These are phyloP conservation scores for Yponomeuta evonymella DNA, from an alignment of 2,888 invertebrate species.

Conservation along the genomic window DNA sequence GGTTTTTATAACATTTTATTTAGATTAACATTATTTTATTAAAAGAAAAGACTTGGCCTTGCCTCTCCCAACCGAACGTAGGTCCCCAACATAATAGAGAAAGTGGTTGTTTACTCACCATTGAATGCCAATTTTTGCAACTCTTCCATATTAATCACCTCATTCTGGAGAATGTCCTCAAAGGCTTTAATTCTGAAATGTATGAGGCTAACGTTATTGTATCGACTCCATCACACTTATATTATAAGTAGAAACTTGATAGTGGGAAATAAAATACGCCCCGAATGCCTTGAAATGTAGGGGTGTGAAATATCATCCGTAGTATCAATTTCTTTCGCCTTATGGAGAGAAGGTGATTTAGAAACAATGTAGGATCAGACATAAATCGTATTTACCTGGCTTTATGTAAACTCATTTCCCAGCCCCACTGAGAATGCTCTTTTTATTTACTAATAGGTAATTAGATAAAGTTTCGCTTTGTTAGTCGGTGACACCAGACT, in stretches of 20 bases:
- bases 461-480: neutral
- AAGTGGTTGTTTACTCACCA: conserved; percentile 70
- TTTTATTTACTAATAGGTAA: neutral
- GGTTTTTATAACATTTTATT: no score
- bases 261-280: neutral
- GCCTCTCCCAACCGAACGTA: neutral
- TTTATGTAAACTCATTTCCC: conserved; percentile 56
- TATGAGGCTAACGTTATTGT: neutral
- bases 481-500: neutral
- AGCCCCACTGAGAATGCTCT: neutral
- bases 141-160: conserved; percentile 81
- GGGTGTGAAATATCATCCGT: neutral
- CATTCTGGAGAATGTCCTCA: conserved; percentile 81
- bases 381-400: conserved; percentile 43
- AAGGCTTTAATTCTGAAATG: conserved; percentile 73
- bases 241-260: neutral
- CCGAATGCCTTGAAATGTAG: neutral
- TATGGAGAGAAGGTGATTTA: neutral
- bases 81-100: neutral
- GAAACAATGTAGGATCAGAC: neutral
- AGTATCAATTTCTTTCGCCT: neutral
- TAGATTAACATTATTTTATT: no score
- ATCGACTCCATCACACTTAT: neutral
- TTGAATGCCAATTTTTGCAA: conserved; percentile 85
- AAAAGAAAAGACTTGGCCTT: no score